Base-by-base conservation (phyloP, 2,797 vertebrate species). In the Borostomias antarcticus region DNA sequence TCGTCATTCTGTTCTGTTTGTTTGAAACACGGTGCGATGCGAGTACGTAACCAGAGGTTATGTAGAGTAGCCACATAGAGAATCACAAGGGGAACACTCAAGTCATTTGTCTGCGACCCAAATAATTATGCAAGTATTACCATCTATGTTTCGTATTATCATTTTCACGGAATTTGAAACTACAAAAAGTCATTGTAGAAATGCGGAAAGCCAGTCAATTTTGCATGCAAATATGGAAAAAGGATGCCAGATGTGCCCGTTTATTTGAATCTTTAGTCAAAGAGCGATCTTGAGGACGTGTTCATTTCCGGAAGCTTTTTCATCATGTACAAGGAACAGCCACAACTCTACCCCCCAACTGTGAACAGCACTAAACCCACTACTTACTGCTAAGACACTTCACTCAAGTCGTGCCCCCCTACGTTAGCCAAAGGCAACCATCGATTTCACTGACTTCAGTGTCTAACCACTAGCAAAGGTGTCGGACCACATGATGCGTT, bases 111-210 rank as follows among this genome's bases (percentile, higher is more conserved):
- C 79, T 77, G 69, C 86, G 82, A 78, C 82, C 82, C 80, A 68
- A 74, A 83, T 69, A 83, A 90, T 89, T 91, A 91, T 91, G 90
- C 90, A 91, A 90, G 86, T 81, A 76, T 89, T 88, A 86, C 74
- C 79, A 82, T 88, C 88, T 80, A 82, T 82, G 78, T 82, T 87
- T 85, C 43, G 28, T 62, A 86, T 65, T 72, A 91, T 69, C 86
- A 88, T 88, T 89, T 86, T 89, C 87, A 89, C 81, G 87, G 85
- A 84, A 86, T 83, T 86, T 48, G 15, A n/a, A 48, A 62, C 83
- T 85, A 83, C 82, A 80, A 81, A 86, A 77, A 74, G 68, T 82
- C 76, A 86, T 82, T 89, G 82, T 85, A 82, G 83, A 76, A 51
- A 50, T 73, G 79, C 60, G 68, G 76, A 84, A n/a, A 77, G 82